Conservation (phyloP, 1,140 invertebrate species). For the Dendroctonus ponderosae region DNA sequence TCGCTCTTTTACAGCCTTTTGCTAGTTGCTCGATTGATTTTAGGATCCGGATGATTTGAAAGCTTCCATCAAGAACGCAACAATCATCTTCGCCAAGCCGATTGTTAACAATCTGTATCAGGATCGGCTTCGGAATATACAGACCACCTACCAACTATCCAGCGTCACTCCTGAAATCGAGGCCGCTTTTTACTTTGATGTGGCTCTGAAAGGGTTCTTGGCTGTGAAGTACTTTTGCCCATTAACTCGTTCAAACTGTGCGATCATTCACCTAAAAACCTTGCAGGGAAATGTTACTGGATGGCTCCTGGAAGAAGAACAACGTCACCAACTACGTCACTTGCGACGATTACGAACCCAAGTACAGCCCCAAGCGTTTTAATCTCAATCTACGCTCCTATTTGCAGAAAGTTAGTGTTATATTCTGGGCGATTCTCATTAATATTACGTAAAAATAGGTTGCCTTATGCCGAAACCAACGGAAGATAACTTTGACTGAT, state of each 20-base stretch:
- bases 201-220: conserved; percentile 69
- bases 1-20: not conserved
- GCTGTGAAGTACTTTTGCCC: conserved; percentile 64
- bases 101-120: conserved; percentile 59
- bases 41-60: conserved; percentile 66
- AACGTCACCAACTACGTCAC: conserved; percentile 63
- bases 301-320: conserved; percentile 67
- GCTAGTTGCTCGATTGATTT: not conserved
- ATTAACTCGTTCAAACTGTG: not conserved
- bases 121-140: conserved; percentile 65
- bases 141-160: conserved; percentile 63
- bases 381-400: conserved; percentile 51
- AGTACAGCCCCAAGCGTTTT: conserved; percentile 59
- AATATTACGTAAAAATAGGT: too few relatives aligned
- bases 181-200: conserved; percentile 84
- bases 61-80: conserved; percentile 68
- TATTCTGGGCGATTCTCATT: too few relatives aligned
- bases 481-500: too few relatives aligned
- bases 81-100: conserved; percentile 66
- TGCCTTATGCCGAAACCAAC: too few relatives aligned
- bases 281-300: conserved; percentile 53
- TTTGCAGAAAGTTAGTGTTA: conserved; percentile 47
- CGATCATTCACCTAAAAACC: not conserved
- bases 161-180: conserved; percentile 68
- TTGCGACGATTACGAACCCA: conserved; percentile 74